Evolutionary conservation across 2,888 invertebrate genomes (phyloP), one percentile per base, ranked within the genome.

Genomic region (Agrotis exclamationis): DNA sequence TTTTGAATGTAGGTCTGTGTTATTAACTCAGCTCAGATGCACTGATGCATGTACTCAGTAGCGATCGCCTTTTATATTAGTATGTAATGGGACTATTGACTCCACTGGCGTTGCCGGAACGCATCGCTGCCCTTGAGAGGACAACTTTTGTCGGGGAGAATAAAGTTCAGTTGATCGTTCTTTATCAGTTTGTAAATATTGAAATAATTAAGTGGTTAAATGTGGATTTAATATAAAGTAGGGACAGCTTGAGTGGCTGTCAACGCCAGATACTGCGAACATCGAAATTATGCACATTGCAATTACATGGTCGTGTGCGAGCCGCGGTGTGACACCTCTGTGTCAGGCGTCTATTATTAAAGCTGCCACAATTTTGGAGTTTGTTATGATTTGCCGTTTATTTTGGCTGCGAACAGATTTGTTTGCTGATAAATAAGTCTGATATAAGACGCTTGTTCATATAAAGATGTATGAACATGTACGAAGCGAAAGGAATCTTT

Each of bases 1-100:
- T 96, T 85, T 87, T 94, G 91, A 64, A 24, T 86, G 80, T 63
- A 51, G 93, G 93, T 94, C 94, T 96, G 95, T 95, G 94, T 93
- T 93, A 91, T 70, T 87, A 82, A 87, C 85, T 89, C 83, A 73
- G 84, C 85, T 88, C 75, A 71, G 67, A 81, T 86, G 83, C 86
- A 94, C 93, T 94, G 94, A 94, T 95, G 88, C 89, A 50, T 47
- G 33, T 58, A 28, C 50, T 45, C 70, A 56, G 76, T 74, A 80
- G 83, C 87, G 80, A 69, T 72, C 75, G 62, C 78, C 83, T 93
- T 95, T 88, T 94, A 94, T 94, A 94, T 89, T 87, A 66, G 50
- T 86, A 39, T n/a, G 69, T 84, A 79, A 87, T 86, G 75, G 76
- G 65, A 65, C 22, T 70, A 45, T 82, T 67, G 54, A 87, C 81